Percentiles rank a stretch among this genome's conserved stretches.
Evolutionary conservation across 2,888 invertebrate genomes (phyloP).

Genomic region (Fissipunctia ypsillon): DNA sequence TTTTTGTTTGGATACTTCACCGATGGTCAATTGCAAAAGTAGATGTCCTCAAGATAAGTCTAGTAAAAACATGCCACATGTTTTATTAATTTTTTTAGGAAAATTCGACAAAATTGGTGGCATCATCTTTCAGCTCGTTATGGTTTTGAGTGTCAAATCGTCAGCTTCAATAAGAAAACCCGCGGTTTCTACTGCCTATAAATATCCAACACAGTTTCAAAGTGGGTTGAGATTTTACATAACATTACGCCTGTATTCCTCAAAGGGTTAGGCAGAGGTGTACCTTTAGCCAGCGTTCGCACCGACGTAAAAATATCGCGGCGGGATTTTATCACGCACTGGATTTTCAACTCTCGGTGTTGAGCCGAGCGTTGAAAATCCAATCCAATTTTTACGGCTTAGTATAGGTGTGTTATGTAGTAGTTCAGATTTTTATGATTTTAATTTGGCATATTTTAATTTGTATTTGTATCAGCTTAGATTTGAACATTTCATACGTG

Average conservation of each 20-base stretch:
- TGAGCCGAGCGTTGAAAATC: no score
- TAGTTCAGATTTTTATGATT: constrained; percentile 6
- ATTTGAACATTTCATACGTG: constrained; percentile 7
- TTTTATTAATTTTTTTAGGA: constrained; percentile 1
- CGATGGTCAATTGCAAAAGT: not conserved
- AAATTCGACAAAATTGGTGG: not conserved
- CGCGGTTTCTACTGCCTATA: not conserved
- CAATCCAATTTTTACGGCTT: no score
- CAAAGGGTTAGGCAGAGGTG: not conserved
- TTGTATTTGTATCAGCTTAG: constrained; percentile 3
- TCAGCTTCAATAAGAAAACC: not conserved
- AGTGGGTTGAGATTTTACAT: not conserved
- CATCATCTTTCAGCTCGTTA: not conserved
- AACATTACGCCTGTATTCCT: no score
- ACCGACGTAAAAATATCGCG: no score
- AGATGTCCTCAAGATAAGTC: not conserved
- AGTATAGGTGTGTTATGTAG: not conserved
- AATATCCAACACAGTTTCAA: not conserved
- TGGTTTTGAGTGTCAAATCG: not conserved
- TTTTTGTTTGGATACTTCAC: not conserved
- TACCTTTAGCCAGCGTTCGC: no score
- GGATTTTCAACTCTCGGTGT: no score
- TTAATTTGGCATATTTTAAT: constrained; percentile 9
- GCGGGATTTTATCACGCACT: no score
- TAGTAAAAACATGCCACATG: not conserved